A percentile compares a stretch with the other conserved stretches of the same genome.
These are phyloP conservation scores for Zaprionus ornatus DNA, from an alignment of 1,140 invertebrate genomes.

Conservation along the genomic window DNA sequence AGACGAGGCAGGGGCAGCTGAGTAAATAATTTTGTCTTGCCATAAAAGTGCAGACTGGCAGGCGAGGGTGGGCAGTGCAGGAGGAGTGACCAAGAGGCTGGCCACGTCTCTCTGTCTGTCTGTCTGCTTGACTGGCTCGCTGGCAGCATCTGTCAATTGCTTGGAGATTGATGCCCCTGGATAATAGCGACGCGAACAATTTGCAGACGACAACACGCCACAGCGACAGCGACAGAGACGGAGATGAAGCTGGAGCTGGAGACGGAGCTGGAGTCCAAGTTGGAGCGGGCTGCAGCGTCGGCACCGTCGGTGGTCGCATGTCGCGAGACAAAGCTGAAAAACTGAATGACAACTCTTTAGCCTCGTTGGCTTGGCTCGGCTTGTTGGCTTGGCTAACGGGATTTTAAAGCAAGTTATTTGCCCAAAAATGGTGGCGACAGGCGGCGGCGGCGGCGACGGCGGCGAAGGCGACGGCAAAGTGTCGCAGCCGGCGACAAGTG, in stretches of 20 bases:
- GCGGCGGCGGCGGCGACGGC: neutral
- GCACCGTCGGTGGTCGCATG: slow-evolving; percentile 63
- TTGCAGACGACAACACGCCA: slow-evolving; percentile 77
- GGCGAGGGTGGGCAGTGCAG: slow-evolving; percentile 24
- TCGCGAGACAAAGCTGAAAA: slow-evolving; percentile 39
- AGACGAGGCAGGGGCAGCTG: slow-evolving; percentile 18
- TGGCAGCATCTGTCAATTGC: slow-evolving; percentile 70
- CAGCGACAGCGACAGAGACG: slow-evolving; percentile 3
- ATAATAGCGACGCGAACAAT: slow-evolving; percentile 82
- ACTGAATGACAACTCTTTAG: slow-evolving; percentile 79
- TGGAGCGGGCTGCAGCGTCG: neutral
- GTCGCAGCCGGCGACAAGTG: slow-evolving; percentile 66
- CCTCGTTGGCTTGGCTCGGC: slow-evolving; percentile 14
- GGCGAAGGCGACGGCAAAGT: slow-evolving; percentile 42
- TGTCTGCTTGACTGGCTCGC: neutral
- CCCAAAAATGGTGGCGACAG: slow-evolving; percentile 68
- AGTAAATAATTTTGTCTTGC: slow-evolving; percentile 80
- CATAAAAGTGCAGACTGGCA: slow-evolving; percentile 63
- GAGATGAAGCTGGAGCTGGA: slow-evolving; percentile 33
- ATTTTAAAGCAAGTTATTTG: slow-evolving; percentile 74
- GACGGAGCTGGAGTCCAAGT: slow-evolving; percentile 13
- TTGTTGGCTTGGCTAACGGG: slow-evolving; percentile 39
- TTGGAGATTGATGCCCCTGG: slow-evolving; percentile 78
- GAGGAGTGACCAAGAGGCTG: neutral
- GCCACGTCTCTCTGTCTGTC: neutral